Evolutionary conservation across 2,113 vertebrate species (phyloP).

Genomic region (Euleptes europaea): DNA sequence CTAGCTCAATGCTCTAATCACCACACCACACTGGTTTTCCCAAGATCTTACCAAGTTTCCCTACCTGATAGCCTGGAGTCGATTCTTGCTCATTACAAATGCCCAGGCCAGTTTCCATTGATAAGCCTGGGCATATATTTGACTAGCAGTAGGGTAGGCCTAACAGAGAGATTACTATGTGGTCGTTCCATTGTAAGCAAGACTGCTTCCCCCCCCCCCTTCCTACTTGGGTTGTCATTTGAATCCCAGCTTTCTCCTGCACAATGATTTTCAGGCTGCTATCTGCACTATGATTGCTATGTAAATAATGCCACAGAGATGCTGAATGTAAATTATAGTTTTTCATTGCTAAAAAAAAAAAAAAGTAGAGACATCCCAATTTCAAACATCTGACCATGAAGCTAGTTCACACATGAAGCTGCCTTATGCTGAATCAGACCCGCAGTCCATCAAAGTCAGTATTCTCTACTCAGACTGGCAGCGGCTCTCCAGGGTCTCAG

Average conservation of each 20-base stretch:
- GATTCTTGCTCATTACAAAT: background rate
- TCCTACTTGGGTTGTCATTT: background rate
- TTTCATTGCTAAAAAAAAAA: background rate
- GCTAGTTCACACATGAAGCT: no score
- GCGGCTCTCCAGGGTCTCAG: no score
- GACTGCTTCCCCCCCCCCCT: background rate
- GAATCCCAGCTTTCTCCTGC: background rate
- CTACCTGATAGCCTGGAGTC: background rate
- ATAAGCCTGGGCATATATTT: background rate
- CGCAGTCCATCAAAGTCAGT: no score
- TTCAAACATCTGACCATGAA: background rate
- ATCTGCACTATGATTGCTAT: background rate
- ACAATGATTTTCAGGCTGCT: background rate
- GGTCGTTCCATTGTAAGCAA: no score
- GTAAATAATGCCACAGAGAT: background rate
- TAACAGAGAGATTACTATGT: background rate
- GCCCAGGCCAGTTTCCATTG: background rate
- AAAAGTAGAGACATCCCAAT: background rate
- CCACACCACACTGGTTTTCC: no score
- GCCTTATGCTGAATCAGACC: no score
- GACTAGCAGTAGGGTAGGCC: background rate
- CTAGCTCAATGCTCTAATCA: background rate
- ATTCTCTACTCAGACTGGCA: no score
- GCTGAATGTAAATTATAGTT: background rate
- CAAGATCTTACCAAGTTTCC: no score